Base-by-base conservation (phyloP, 2,888 invertebrate genomes). In the Spicauda simplicius region DNA sequence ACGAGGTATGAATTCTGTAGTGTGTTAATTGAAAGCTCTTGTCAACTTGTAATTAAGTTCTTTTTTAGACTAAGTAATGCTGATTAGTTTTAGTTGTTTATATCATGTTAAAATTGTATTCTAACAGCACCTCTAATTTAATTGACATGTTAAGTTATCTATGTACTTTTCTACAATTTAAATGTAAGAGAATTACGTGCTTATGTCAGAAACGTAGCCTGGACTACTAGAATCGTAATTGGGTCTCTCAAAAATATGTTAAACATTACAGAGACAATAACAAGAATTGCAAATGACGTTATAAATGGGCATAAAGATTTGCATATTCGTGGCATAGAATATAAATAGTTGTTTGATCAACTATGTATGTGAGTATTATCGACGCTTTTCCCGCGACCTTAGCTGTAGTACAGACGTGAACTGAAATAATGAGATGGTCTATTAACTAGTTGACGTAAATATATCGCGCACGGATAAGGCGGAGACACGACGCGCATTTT, bases 381-480 rank as follows among this genome's bases (percentile, higher is more conserved):
- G 82, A 84, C 79, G 81, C 80, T 78, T 82, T 83, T 84, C 79
- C 80, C 80, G 82, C 81, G 87, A 85, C 88, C 86, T 87, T 87
- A 85, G 83, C 81, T 83, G 87, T 86, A 80, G 71, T 74, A 70
- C 64, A 78, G 76, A 91, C 91, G 91, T 91, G 91, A 73, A 76
- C 71, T 76, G 91, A 87, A 90, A 83, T 91, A 91, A 91, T 91
- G 82, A 83, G 86, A 90, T 88, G 79, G 80, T 74, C 80, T 82
- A 83, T 83, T 86, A 87, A 85, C 80, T 75, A 81, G 70, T 80
- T 87, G 89, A 88, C 87, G 89, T 89, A 87, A 85, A 88, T 88
- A 82, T 82, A 86, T 67, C 55, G 77, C 75, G 52, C 56, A 57
- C 61, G 61, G 61, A 56, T 61, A 67, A 67, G 56, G 61, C 20